Percentiles rank a stretch among this genome's conserved stretches.
These are phyloP conservation scores for Mustela nigripes DNA, from an alignment of 2,113 vertebrate species.

Conservation along the genomic window DNA sequence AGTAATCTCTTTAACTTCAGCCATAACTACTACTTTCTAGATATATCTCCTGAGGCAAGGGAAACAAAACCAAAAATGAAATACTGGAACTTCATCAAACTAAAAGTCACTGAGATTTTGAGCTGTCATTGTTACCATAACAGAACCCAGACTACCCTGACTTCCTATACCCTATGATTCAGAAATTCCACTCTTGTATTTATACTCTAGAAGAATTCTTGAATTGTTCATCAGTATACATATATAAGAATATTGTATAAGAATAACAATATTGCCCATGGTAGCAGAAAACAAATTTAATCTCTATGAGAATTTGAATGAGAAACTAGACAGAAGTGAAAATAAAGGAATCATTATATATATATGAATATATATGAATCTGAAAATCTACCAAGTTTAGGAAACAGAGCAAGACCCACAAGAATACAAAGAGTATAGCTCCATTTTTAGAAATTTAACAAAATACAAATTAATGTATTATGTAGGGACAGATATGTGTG, in stretches of 20 bases:
- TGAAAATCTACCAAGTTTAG: background rate
- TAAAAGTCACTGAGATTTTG: background rate
- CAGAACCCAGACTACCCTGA: background rate
- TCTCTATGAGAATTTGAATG: background rate
- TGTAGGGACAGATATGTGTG: background rate
- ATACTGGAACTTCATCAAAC: background rate
- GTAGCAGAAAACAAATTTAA: background rate
- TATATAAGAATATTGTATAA: background rate
- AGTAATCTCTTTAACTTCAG: background rate
- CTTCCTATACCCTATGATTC: background rate
- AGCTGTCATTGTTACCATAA: background rate
- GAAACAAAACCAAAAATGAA: background rate
- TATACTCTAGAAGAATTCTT: background rate
- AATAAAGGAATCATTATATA: background rate
- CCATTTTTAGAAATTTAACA: background rate
- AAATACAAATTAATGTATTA: background rate
- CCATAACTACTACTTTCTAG: background rate
- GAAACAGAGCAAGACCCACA: background rate
- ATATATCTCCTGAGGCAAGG: background rate
- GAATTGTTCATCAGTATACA: background rate
- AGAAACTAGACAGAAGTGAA: conserved; percentile 4
- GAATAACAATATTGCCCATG: background rate
- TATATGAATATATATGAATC: background rate
- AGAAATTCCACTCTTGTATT: background rate
- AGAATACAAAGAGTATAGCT: background rate